Percentiles rank a stretch among this genome's conserved stretches.
Conservation (phyloP, 2,797 vertebrate genomes). For the Protonibea diacanthus region DNA sequence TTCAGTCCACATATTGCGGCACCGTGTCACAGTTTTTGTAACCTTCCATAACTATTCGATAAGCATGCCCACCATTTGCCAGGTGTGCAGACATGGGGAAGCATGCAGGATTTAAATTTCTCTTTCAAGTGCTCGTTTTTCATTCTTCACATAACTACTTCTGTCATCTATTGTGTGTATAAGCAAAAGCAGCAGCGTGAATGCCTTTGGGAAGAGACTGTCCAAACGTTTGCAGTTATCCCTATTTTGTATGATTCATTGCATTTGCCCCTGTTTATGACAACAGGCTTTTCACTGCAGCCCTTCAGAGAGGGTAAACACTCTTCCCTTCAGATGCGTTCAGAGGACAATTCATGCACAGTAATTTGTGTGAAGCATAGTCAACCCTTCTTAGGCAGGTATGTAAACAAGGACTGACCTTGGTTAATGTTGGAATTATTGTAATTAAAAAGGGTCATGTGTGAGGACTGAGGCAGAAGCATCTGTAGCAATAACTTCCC, state of each 20-base stretch:
- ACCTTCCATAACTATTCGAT: no score
- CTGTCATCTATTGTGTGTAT: neutral
- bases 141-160: neutral
- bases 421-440: neutral
- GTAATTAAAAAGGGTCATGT: neutral
- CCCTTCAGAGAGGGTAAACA: neutral
- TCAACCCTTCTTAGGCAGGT: neutral
- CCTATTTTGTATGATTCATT: no score
- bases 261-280: neutral
- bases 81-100: neutral
- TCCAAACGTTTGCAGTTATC: neutral
- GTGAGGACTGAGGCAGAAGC: neutral
- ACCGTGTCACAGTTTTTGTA: no score
- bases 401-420: neutral
- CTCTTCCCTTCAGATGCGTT: neutral
- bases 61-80: neutral
- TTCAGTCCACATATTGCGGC: no score
- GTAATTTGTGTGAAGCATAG: neutral
- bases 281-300: neutral
- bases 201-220: neutral
- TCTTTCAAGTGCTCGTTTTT: neutral
- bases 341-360: neutral
- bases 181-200: slow-evolving; percentile 2
- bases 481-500: neutral
- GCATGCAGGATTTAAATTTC: neutral